Conservation (phyloP, 2,113 vertebrate genomes). For the Burhinus bistriatus region DNA sequence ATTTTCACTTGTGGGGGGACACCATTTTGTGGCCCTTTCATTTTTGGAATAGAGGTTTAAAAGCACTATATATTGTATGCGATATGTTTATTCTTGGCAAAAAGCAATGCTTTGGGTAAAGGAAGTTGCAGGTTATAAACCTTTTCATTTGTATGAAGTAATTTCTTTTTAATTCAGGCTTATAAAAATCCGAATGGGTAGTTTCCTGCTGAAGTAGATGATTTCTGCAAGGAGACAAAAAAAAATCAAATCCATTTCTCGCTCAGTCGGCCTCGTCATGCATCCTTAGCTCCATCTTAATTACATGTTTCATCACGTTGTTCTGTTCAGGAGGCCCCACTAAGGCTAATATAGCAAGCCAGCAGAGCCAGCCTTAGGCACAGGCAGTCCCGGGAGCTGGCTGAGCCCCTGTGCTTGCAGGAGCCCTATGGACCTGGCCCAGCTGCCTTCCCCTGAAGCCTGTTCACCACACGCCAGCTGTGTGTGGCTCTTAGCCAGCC, state of each 20-base stretch:
- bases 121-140: constrained; percentile 41
- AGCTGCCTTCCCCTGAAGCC: background rate
- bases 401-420: background rate
- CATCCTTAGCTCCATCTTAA: constrained; percentile 69
- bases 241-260: constrained; percentile 62
- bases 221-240: constrained; percentile 65
- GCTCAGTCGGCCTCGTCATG: constrained; percentile 63
- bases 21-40: background rate
- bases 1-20: background rate
- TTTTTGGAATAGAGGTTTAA: background rate
- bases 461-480: background rate
- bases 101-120: constrained; percentile 18
- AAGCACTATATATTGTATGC: background rate
- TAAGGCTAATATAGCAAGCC: constrained; percentile 32
- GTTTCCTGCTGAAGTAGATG: constrained; percentile 54
- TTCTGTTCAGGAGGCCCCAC: constrained; percentile 40
- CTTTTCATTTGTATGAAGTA: constrained; percentile 32
- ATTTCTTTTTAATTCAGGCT: constrained; percentile 60
- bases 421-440: background rate
- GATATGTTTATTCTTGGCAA: background rate
- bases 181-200: constrained; percentile 26
- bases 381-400: background rate
- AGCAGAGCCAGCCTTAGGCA: constrained; percentile 44
- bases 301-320: constrained; percentile 66
- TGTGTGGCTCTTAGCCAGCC: background rate